Evolutionary conservation across 2,797 vertebrate genomes (phyloP).

Genomic region (Tenualosa thibaudeaui): DNA sequence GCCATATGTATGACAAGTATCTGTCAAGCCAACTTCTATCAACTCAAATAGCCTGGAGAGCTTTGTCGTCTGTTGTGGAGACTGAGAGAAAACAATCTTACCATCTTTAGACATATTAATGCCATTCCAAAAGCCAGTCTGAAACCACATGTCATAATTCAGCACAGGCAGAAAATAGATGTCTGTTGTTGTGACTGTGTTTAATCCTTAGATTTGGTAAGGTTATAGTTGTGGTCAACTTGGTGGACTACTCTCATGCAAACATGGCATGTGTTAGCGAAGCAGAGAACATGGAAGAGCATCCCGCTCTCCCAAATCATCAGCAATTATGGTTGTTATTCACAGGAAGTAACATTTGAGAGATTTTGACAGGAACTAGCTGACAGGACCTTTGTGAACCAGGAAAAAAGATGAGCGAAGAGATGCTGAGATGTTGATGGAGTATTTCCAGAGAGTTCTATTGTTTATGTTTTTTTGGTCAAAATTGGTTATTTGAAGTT

Average conservation of each 20-base stretch:
- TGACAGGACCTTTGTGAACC: neutral
- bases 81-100: conserved; percentile 15
- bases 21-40: neutral
- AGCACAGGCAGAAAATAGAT: conserved; percentile 11
- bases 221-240: neutral
- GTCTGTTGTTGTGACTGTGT: neutral
- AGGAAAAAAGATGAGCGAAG: neutral
- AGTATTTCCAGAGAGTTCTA: neutral
- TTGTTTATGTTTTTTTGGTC: neutral
- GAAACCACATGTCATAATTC: conserved; percentile 4
- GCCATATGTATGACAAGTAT: neutral
- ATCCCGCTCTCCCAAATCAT: neutral
- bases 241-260: neutral
- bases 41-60: neutral
- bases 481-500: neutral
- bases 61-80: conserved; percentile 26
- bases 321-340: neutral
- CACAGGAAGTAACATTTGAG: neutral
- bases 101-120: neutral
- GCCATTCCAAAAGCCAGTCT: conserved; percentile 5
- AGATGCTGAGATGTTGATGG: neutral
- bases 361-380: neutral
- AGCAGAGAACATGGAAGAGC: neutral
- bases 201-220: neutral
- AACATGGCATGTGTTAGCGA: neutral